Conservation (phyloP, 2,113 vertebrate species). For the Raja brachyura region DNA sequence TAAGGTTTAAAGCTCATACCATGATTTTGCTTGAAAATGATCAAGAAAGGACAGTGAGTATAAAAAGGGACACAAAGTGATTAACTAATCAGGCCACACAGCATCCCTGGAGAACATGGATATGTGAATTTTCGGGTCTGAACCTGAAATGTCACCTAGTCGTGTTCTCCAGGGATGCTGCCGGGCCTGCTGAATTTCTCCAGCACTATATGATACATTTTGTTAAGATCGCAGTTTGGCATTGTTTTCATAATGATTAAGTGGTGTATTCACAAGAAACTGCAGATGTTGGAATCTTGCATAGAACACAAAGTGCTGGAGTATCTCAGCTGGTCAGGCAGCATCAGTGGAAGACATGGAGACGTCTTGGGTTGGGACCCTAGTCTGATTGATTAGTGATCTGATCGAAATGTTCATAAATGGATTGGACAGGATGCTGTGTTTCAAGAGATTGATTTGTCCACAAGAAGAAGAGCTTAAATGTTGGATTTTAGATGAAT, state of each 20-base stretch:
- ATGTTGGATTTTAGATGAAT: background rate
- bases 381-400: background rate
- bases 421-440: background rate
- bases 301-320: too few species aligned
- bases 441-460: background rate
- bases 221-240: background rate
- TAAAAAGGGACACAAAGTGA: background rate
- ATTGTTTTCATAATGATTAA: background rate
- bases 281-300: too few species aligned
- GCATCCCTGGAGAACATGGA: too few species aligned
- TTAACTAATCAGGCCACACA: too few species aligned
- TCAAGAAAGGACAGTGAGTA: conserved; percentile 63
- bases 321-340: too few species aligned
- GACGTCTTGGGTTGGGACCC: too few species aligned
- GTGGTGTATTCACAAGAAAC: too few species aligned
- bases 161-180: too few species aligned
- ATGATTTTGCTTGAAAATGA: conserved; percentile 66
- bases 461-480: background rate
- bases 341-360: too few species aligned
- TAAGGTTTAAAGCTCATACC: conserved; percentile 67
- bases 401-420: background rate
- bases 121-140: too few species aligned
- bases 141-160: too few species aligned
- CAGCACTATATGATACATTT: background rate
- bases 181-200: too few species aligned